phyloP scores from a whole-genome alignment of 2,888 invertebrate genomes.

The Noctua janthina region DNA sequence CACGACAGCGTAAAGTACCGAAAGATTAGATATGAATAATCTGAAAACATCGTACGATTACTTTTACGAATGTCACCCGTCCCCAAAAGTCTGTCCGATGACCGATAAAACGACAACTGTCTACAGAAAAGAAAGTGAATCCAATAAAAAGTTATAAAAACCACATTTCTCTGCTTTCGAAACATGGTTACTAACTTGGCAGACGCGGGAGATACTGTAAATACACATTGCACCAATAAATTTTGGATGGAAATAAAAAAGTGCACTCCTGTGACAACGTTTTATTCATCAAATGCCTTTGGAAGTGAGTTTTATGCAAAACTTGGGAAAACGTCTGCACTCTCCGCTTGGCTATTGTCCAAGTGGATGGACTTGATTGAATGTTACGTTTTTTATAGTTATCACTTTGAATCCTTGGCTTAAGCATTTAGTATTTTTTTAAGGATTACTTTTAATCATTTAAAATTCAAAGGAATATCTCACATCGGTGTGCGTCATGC shows the following conservation, averaged over 20 bases:
- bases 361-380: conserved; percentile 71
- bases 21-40: conserved; percentile 68
- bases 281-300: conserved; percentile 81
- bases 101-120: conserved; percentile 68
- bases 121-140: conserved; percentile 69
- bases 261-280: conserved; percentile 71
- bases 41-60: conserved; percentile 68
- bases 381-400: conserved; percentile 55
- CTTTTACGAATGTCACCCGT: conserved; percentile 61
- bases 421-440: conserved; percentile 15
- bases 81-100: conserved; percentile 62
- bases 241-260: conserved; percentile 74
- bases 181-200: conserved; percentile 76
- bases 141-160: conserved; percentile 69
- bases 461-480: background rate
- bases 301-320: conserved; percentile 81
- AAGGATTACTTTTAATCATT: background rate
- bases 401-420: conserved; percentile 35
- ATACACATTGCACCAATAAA: conserved; percentile 81
- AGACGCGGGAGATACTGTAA: conserved; percentile 78
- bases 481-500: background rate
- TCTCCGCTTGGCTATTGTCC: conserved; percentile 78
- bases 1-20: conserved; percentile 49
- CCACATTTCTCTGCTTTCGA: conserved; percentile 70
- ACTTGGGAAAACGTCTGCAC: conserved; percentile 81